A percentile compares a stretch with the other conserved stretches of the same genome.
phyloP scores from a whole-genome alignment of 2,113 vertebrate genomes.

The Acinonyx jubatus region DNA sequence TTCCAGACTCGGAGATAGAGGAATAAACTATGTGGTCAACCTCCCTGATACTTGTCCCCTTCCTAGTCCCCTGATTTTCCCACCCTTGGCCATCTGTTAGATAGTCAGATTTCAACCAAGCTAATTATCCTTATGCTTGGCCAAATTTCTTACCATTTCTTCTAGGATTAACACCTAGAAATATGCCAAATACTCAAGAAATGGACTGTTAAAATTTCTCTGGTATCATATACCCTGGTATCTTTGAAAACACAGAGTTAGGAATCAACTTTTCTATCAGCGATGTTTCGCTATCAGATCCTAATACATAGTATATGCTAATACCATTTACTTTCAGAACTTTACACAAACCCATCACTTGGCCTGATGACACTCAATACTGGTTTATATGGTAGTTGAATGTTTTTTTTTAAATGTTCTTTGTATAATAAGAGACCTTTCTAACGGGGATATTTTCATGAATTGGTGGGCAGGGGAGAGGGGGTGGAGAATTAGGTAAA shows the following conservation, averaged over 20 bases:
- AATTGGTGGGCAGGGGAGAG: too few species aligned
- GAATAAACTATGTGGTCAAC: background rate
- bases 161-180: background rate
- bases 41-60: background rate
- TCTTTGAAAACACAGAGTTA: background rate
- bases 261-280: background rate
- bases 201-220: background rate
- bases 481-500: background rate
- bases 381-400: background rate
- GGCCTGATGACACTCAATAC: background rate
- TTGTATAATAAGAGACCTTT: background rate
- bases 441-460: background rate
- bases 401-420: background rate
- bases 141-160: slow-evolving; percentile 59
- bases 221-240: background rate
- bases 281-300: background rate
- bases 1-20: background rate
- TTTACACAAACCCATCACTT: background rate
- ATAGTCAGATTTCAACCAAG: slow-evolving; percentile 5
- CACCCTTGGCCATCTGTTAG: background rate
- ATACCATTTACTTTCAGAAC: background rate
- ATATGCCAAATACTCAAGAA: background rate
- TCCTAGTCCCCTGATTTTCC: background rate
- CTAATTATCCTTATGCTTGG: background rate
- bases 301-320: background rate